Percentiles rank a stretch among this genome's conserved stretches.
These are phyloP conservation scores for Sebastes baramenuke DNA, from an alignment of 2,797 vertebrate genomes.

Conservation along the genomic window DNA sequence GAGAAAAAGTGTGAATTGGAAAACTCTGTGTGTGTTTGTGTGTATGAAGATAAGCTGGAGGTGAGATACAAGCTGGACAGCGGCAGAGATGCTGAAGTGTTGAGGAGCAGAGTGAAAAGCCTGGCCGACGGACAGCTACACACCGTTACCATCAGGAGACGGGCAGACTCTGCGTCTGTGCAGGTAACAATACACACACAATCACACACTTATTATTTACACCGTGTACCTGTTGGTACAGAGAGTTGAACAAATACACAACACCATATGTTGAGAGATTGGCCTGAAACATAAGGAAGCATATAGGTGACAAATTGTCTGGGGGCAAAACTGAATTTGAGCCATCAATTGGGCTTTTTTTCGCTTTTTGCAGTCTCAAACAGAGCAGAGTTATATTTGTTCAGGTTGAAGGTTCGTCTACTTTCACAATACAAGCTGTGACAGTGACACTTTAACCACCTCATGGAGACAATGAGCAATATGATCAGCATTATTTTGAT, in stretches of 20 bases:
- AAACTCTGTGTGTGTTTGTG: not conserved
- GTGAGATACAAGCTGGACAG: slow-evolving; percentile 89
- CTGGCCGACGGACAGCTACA: slow-evolving; percentile 90
- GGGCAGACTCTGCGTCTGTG: slow-evolving; percentile 77
- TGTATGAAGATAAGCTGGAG: slow-evolving; percentile 87
- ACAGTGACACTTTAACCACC: not conserved
- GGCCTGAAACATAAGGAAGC: not conserved
- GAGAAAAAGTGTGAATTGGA: slow-evolving; percentile 8
- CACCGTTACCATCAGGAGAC: slow-evolving; percentile 82
- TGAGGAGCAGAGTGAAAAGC: slow-evolving; percentile 82
- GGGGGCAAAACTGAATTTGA: not conserved
- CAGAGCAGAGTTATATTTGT: not conserved
- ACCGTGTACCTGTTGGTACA: not conserved
- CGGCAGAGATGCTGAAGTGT: slow-evolving; percentile 84
- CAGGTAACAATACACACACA: slow-evolving; percentile 46
- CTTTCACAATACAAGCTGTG: not conserved
- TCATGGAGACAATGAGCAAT: not conserved
- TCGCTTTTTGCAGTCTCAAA: not conserved
- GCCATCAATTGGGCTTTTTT: not conserved
- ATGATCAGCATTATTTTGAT: not conserved
- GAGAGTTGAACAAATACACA: not conserved
- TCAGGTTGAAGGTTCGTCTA: not conserved
- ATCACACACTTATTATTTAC: not conserved
- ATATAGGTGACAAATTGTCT: not conserved
- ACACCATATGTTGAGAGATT: not conserved